Percentiles rank a stretch among this genome's conserved stretches.
These are phyloP conservation scores for Platysternon megacephalum DNA, from an alignment of 2,113 vertebrate genomes.

Conservation along the genomic window DNA sequence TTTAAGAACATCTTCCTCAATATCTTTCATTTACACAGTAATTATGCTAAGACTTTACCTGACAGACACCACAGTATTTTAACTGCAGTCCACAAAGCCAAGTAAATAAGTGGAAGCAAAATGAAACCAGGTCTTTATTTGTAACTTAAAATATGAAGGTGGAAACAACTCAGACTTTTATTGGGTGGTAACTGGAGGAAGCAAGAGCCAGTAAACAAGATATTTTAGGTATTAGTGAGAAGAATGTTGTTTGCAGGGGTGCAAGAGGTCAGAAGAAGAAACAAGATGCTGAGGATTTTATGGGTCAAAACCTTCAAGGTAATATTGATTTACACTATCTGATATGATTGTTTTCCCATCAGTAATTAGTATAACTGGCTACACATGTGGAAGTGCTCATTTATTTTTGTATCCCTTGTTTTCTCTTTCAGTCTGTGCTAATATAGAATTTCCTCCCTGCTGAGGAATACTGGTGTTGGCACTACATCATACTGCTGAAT, in stretches of 20 bases:
- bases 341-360: not conserved
- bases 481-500: not conserved
- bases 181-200: not conserved
- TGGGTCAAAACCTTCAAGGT: slow-evolving; percentile 30
- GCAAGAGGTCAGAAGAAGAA: rapidly evolving
- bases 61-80: not conserved
- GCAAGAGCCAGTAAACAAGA: not conserved
- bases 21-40: not conserved
- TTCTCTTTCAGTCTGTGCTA: not conserved
- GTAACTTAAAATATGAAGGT: not conserved
- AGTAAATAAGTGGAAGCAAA: not conserved
- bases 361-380: not conserved
- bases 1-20: not conserved
- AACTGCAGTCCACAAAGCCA: not conserved
- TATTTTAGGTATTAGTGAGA: not conserved
- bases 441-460: slow-evolving; percentile 4
- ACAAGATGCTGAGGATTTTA: not conserved
- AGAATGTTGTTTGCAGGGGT: not conserved
- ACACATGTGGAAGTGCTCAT: not conserved
- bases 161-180: not conserved
- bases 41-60: not conserved
- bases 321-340: slow-evolving; percentile 30
- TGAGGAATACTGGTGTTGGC: not conserved
- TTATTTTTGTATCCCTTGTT: not conserved
- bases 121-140: not conserved